Conservation (phyloP, 2,113 vertebrate species). For the Lophius piscatorius region DNA sequence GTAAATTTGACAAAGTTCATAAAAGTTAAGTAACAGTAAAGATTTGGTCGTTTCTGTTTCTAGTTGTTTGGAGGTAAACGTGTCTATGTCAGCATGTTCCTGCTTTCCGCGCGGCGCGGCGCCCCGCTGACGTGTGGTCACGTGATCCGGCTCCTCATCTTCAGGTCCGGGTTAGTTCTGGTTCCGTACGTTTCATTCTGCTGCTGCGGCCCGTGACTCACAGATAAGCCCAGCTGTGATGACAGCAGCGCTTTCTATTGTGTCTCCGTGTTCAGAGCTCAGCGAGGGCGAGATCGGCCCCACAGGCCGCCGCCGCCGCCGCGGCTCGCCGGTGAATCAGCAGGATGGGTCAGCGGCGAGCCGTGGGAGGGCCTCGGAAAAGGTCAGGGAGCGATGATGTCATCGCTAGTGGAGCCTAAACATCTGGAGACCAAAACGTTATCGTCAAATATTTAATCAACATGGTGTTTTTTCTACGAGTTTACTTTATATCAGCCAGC, state of each 20-base stretch:
- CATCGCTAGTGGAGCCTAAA: not conserved
- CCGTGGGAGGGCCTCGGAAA: not conserved
- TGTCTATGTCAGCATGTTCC: too few species aligned
- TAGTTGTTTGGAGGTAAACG: too few species aligned
- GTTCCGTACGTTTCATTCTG: not conserved
- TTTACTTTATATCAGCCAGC: too few species aligned
- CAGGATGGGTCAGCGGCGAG: constrained; percentile 25
- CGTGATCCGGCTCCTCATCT: too few species aligned
- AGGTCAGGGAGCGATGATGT: not conserved
- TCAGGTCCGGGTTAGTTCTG: not conserved
- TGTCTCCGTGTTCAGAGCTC: constrained; percentile 50
- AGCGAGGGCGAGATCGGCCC: constrained; percentile 17
- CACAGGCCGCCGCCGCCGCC: not conserved
- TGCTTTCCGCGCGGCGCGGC: too few species aligned
- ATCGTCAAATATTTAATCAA: too few species aligned
- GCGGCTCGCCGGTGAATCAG: constrained; percentile 52
- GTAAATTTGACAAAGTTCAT: too few species aligned
- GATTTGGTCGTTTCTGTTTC: too few species aligned
- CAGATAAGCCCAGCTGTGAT: constrained; percentile 74
- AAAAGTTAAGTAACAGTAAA: too few species aligned
- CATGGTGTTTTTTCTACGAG: too few species aligned
- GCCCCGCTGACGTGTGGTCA: too few species aligned
- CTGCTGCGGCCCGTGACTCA: constrained; percentile 19
- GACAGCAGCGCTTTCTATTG: constrained; percentile 74
- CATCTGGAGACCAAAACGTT: too few species aligned